Evolutionary conservation across 2,797 vertebrate species (phyloP).

Genomic region (Gallinago stenura): DNA sequence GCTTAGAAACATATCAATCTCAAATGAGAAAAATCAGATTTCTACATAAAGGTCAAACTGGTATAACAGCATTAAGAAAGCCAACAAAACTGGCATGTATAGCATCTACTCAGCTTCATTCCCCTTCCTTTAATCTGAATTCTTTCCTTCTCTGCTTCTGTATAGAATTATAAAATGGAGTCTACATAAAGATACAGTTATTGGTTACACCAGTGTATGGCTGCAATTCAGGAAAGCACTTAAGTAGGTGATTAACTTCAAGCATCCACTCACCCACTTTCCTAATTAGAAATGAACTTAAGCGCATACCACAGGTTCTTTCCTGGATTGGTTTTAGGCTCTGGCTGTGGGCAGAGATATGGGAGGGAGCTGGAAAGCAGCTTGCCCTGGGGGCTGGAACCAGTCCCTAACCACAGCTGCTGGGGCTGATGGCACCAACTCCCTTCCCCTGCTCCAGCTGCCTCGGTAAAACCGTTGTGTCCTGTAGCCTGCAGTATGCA

Average conservation of each 20-base stretch:
- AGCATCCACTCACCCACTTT: slow-evolving; percentile 48
- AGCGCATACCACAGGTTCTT: slow-evolving; percentile 44
- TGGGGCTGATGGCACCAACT: neutral
- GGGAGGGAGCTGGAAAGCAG: neutral
- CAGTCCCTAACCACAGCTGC: neutral
- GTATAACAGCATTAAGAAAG: neutral
- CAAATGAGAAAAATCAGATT: slow-evolving; percentile 1
- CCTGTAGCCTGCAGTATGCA: neutral
- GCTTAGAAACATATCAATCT: slow-evolving; percentile 10
- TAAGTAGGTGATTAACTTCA: slow-evolving; percentile 57
- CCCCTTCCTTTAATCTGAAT: slow-evolving; percentile 7
- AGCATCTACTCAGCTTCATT: slow-evolving; percentile 7
- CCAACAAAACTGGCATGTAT: neutral
- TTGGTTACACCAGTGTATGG: neutral
- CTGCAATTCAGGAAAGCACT: slow-evolving; percentile 64
- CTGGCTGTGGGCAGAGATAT: neutral
- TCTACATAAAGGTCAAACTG: slow-evolving; percentile 20
- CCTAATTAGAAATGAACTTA: slow-evolving; percentile 48
- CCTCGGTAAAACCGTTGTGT: neutral
- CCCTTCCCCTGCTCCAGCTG: neutral
- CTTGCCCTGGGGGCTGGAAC: neutral
- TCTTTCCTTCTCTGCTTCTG: neutral
- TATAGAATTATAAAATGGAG: neutral
- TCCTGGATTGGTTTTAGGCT: neutral
- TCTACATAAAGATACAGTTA: neutral